Evolutionary conservation across 2,113 vertebrate genomes (phyloP).

Genomic region (Haplotaxodon microlepis): DNA sequence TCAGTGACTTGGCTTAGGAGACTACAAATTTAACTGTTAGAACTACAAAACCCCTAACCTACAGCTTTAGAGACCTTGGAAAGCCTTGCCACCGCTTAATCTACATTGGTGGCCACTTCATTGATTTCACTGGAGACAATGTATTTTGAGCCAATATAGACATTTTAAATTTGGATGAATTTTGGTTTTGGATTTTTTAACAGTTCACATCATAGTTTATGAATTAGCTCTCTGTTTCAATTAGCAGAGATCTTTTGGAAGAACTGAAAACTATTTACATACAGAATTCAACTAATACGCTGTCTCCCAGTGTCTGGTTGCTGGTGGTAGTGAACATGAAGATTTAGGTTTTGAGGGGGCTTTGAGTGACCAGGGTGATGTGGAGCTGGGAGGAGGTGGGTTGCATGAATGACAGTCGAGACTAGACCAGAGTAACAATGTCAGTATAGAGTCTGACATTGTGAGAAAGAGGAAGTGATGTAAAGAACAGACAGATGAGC

Average conservation of each 20-base stretch:
- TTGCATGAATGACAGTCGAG: neutral
- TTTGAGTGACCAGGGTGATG: neutral
- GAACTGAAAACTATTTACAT: neutral
- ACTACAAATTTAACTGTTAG: neutral
- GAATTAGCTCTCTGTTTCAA: neutral
- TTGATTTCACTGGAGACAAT: neutral
- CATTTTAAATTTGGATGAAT: neutral
- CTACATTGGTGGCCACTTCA: neutral
- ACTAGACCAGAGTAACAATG: neutral
- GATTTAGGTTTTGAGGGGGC: neutral
- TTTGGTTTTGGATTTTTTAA: neutral
- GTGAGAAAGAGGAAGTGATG: neutral
- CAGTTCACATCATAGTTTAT: neutral
- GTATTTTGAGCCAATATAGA: neutral
- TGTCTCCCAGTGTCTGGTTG: neutral
- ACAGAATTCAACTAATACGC: neutral
- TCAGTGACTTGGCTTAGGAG: neutral
- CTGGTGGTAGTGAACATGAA: neutral
- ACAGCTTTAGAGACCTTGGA: neutral
- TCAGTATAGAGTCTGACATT: neutral
- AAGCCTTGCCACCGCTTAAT: neutral
- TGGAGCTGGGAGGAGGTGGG: neutral
- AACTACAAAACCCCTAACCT: neutral
- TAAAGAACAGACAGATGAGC: neutral
- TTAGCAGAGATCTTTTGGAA: neutral